Evolutionary conservation across 23 tunicate species (phyloP).

Genomic region (Ciona savignyi): DNA sequence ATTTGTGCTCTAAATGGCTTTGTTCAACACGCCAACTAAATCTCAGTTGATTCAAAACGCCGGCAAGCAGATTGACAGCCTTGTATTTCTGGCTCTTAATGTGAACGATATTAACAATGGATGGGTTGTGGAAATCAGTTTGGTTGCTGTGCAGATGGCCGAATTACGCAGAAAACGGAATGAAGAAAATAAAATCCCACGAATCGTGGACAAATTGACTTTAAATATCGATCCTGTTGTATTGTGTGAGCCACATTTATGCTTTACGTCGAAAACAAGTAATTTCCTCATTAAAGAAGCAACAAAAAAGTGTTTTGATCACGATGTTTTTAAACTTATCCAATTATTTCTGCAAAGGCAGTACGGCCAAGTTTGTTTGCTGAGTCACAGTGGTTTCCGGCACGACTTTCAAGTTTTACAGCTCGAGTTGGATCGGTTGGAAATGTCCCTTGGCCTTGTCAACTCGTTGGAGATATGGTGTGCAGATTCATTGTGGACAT

Average conservation of each 20-base stretch:
- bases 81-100: conserved; percentile 20
- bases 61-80: conserved; percentile 6
- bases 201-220: conserved; percentile 37
- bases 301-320: conserved; percentile 11
- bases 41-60: conserved; percentile 23
- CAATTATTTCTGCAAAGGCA: conserved; percentile 26
- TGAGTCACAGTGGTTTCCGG: conserved; percentile 43
- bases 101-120: conserved; percentile 13
- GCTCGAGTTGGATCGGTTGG: not conserved
- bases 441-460: conserved; percentile 2
- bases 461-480: not conserved
- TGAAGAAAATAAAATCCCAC: not conserved
- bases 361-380: conserved; percentile 19
- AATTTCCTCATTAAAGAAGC: conserved; percentile 1
- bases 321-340: conserved; percentile 7
- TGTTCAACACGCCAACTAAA: conserved; percentile 45
- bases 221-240: conserved; percentile 8
- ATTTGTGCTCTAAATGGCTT: conserved; percentile 8
- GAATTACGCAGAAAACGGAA: not conserved
- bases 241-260: not conserved
- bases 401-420: conserved; percentile 27
- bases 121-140: conserved; percentile 19
- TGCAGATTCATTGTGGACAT: conserved; percentile 31
- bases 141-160: conserved; percentile 23
- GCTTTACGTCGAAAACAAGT: conserved; percentile 1